Percentiles rank a stretch among this genome's conserved stretches.
Conservation (phyloP, 2,888 invertebrate species). For the Pterobdella sp. region DNA sequence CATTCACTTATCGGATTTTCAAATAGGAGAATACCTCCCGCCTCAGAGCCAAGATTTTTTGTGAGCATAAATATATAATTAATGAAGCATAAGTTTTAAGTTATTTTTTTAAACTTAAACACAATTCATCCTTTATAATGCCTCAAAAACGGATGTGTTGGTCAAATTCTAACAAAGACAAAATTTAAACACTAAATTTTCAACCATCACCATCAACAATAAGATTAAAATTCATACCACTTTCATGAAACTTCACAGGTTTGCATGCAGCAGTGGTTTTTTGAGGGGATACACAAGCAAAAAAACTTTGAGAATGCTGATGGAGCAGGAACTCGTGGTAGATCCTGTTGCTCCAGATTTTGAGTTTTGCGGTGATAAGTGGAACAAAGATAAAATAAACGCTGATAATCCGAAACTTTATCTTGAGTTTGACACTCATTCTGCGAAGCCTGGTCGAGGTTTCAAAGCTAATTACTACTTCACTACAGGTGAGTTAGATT, state of each 20-base stretch:
- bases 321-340: background rate
- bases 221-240: too few relatives aligned
- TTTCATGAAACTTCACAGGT: background rate
- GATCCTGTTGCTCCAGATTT: conserved; percentile 37
- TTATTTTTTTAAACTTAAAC: too few relatives aligned
- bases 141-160: too few relatives aligned
- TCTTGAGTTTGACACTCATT: conserved; percentile 74
- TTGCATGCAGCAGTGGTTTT: conserved; percentile 16
- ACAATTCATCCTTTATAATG: too few relatives aligned
- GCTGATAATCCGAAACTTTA: conserved; percentile 86
- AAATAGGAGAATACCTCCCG: conserved; percentile 28
- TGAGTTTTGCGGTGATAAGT: conserved; percentile 69
- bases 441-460: conserved; percentile 61
- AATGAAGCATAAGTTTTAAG: too few relatives aligned
- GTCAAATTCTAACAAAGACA: too few relatives aligned
- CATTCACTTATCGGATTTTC: conserved; percentile 33
- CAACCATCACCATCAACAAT: too few relatives aligned
- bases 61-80: too few relatives aligned
- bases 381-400: conserved; percentile 53
- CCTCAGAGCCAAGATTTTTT: background rate
- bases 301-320: background rate
- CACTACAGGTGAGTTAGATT: conserved; percentile 73
- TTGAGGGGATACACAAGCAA: conserved; percentile 21
- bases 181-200: too few relatives aligned
- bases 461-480: conserved; percentile 81